Base-by-base conservation (phyloP, 2,113 vertebrate species). In the Archilochus colubris region DNA sequence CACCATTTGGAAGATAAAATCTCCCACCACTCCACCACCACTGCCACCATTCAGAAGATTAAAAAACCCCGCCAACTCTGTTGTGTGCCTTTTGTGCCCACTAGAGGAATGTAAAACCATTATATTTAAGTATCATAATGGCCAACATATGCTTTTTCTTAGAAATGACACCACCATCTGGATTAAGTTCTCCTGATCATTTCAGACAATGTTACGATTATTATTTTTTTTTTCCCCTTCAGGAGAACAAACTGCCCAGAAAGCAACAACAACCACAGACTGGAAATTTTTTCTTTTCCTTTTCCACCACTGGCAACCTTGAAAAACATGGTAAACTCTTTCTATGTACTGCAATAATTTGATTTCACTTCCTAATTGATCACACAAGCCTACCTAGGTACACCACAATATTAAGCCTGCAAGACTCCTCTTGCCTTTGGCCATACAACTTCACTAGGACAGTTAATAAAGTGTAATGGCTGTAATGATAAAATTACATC, bases 141-240 rank as follows among this genome's bases (percentile, higher is more conserved):
- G 97, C 97, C 97, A 98, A 96, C 98, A 98, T 98, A 98, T 98
- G 98, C 96, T 98, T 97, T 98, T 98, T 98, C 97, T 97, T 98
- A 98, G 97, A 98, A 98, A 98, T 95, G 97, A 98, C 97, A 97
- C 96, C 91, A 85, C 98, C 98, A 98, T 98, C 98, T 98, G 98
- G 98, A 97, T 97, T 97, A 97, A 97, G 96, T 98, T 98, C 96
- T 97, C 96, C 93, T 96, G 96, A 97, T 98, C 95, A 97, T 98
- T 98, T 97, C 98, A 98, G 97, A 97, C 96, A 97, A 91, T 97
- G 95, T 97, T 97, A 95, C 40, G 72, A 96, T 95, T 97, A 97
- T 98, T 97, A 63, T 97, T 97, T 81, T 67, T 63, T 96, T 97
- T 97, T 95, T 78, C 69, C 57, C 44, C 95, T 95, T 85, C 86